Base-by-base conservation (phyloP, 1,140 invertebrate species). In the Hesperophylax magnus region DNA sequence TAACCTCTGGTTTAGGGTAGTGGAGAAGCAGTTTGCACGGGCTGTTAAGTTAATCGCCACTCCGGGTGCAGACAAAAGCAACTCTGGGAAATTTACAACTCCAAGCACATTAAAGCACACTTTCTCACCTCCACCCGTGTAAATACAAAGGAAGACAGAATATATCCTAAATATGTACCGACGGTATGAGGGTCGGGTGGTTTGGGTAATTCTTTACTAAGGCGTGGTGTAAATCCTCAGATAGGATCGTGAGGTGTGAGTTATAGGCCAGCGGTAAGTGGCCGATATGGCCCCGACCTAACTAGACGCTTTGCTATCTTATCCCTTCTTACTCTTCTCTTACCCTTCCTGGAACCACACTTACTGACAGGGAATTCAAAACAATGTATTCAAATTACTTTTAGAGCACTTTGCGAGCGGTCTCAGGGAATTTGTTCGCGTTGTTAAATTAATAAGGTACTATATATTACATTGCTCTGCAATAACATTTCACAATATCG, bases 41-140 rank as follows among this genome's bases (percentile, higher is more conserved):
- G 58, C 75, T 63, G 75, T 77, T 77, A 77, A 77, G 56, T 77
- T 77, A 77, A 77, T 77, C 75, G 75, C 75, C 53, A 61, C 53
- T 47, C 56, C 58, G 56, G 47, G 20, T 77, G 56, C 75, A 77
- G 56, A 63, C 58, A 77, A 60, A 22, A 56, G 58, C 56, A 27
- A 53, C n/a, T 52, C 71, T 17, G 71, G 52, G 24, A 75, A 75
- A 75, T 75, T 75, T 58, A 75, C 71, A 75, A 58, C 71, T 75
- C 20, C 6, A 31, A 53, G 52, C 52, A 58, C 71, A 75, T 75
- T 75, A 75, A 53, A 53, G 67, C 27, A 58, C 58, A 63, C 75
- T 63, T 18, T 63, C 75, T 18, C 53, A 24, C 56, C 72, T 75
- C 75, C 52, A 2, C 54, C 54, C 3, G 18, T 58, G 27, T 18